Percentiles rank a stretch among this genome's conserved stretches.
phyloP scores from a whole-genome alignment of 92 coral and sea anemone genomes.

The Chrysogorgia sp. region DNA sequence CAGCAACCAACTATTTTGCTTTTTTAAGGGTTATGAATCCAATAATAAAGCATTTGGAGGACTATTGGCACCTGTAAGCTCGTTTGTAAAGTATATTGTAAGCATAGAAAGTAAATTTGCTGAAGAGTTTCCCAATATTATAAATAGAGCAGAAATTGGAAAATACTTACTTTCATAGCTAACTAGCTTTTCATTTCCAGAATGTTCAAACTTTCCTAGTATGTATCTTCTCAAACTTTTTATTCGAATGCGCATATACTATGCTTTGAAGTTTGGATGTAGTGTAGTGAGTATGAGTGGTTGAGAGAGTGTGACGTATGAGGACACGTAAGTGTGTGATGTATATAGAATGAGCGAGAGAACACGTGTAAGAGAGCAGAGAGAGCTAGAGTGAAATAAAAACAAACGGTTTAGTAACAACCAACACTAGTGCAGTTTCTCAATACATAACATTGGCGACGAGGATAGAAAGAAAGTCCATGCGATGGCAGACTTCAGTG shows the following conservation, averaged over 20 bases:
- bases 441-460: too few species aligned
- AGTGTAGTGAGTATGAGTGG: too few species aligned
- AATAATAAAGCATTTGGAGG: neutral
- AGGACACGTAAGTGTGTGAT: too few species aligned
- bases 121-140: neutral
- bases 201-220: constrained; percentile 8
- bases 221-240: neutral
- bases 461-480: too few species aligned
- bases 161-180: neutral
- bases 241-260: constrained; percentile 5
- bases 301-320: too few species aligned
- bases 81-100: neutral
- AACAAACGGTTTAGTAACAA: too few species aligned
- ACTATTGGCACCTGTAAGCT: neutral
- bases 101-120: neutral
- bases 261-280: constrained; percentile 11
- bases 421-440: too few species aligned
- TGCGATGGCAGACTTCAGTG: too few species aligned
- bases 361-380: too few species aligned
- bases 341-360: too few species aligned
- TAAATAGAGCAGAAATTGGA: neutral
- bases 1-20: neutral
- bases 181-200: neutral
- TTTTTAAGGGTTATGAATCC: constrained; percentile 9
- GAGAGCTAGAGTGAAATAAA: too few species aligned